phyloP scores from a whole-genome alignment of 2,797 vertebrate genomes.

The Lacerta bilineata region DNA sequence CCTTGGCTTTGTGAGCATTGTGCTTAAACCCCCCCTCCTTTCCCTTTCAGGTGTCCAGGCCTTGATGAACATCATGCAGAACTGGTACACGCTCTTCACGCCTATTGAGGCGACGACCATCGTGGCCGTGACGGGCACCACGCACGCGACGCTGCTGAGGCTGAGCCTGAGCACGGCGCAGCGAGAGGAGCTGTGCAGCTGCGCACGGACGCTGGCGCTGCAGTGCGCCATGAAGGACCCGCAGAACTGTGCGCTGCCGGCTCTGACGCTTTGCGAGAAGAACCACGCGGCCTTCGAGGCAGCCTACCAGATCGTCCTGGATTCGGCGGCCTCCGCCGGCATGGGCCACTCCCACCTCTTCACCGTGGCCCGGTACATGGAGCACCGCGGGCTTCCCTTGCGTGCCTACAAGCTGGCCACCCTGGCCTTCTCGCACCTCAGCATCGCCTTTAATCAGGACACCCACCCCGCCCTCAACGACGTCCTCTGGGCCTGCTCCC shows the following conservation, averaged over 20 bases:
- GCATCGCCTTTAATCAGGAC: constrained; percentile 79
- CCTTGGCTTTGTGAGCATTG: too few species aligned
- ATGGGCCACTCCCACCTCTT: constrained; percentile 78
- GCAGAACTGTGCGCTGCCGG: constrained; percentile 76
- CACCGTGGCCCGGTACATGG: constrained; percentile 79
- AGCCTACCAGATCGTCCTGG: constrained; percentile 78
- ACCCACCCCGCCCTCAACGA: constrained; percentile 77
- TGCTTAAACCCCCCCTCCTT: neutral
- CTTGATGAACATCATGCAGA: constrained; percentile 78
- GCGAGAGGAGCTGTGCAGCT: constrained; percentile 77
- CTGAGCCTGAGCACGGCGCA: constrained; percentile 66
- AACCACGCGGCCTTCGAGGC: constrained; percentile 78
- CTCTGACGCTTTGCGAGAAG: constrained; percentile 79
- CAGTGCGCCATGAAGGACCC: constrained; percentile 80
- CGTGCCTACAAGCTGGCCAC: constrained; percentile 80
- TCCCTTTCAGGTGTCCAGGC: constrained; percentile 67
- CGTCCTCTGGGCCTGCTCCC: constrained; percentile 79
- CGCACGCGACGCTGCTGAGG: constrained; percentile 72
- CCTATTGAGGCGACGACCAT: constrained; percentile 78
- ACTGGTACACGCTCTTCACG: constrained; percentile 78
- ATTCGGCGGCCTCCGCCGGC: constrained; percentile 68
- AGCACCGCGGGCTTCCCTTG: constrained; percentile 76
- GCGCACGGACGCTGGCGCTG: constrained; percentile 75
- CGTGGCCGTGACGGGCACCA: constrained; percentile 74
- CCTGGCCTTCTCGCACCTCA: constrained; percentile 76